Evolutionary conservation across 2,888 invertebrate genomes (phyloP).

Genomic region (Acanthosepion esculentum): DNA sequence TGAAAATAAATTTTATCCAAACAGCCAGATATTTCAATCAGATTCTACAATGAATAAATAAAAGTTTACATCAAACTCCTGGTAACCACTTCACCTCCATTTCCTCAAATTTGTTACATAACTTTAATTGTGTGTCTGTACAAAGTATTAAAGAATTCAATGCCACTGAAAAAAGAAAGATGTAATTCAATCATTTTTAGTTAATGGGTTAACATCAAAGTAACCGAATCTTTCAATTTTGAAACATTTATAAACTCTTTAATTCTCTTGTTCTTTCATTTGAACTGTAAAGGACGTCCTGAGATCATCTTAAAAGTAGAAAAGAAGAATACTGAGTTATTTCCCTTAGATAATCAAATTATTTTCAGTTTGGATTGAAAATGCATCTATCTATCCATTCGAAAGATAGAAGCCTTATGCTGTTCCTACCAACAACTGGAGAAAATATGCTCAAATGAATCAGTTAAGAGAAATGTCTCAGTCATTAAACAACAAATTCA

Average conservation of each 20-base stretch:
- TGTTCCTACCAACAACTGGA: background rate
- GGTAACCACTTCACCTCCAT: background rate
- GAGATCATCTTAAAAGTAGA: background rate
- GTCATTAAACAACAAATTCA: background rate
- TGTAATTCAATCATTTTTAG: background rate
- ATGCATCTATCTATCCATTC: background rate
- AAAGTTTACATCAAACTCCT: background rate
- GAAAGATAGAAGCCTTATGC: background rate
- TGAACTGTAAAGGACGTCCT: background rate
- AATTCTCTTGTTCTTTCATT: background rate
- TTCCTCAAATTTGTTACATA: no score
- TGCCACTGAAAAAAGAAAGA: background rate
- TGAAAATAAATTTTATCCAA: no score
- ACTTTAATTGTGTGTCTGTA: background rate
- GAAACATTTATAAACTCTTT: background rate
- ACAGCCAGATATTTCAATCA: background rate
- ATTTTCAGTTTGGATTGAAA: background rate
- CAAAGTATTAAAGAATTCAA: background rate
- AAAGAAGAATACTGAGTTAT: background rate
- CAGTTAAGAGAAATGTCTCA: background rate
- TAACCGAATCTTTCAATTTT: background rate
- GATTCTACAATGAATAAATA: background rate
- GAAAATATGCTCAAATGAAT: background rate
- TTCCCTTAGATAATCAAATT: background rate
- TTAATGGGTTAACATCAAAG: background rate